Evolutionary conservation across 64 coral and sea anemone species (phyloP).

Genomic region (Dendrophyllia cribrosa): DNA sequence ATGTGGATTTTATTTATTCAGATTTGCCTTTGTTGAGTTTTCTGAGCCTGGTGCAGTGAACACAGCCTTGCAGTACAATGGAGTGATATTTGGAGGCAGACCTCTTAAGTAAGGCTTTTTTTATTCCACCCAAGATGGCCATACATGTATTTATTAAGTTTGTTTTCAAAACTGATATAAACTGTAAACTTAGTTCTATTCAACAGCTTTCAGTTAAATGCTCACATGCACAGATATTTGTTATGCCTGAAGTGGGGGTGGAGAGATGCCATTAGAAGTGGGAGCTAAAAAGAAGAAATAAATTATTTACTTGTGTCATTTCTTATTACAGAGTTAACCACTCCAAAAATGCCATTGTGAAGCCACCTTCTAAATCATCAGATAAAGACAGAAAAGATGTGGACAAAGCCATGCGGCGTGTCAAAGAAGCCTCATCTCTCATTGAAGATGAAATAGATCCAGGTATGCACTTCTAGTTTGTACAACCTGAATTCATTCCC

Average conservation of each 20-base stretch:
- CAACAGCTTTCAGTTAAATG: too few species aligned
- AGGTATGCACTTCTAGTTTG: background rate
- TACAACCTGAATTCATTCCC: background rate
- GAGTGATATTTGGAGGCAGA: constrained; percentile 93
- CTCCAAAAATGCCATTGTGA: constrained; percentile 91
- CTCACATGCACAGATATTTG: too few species aligned
- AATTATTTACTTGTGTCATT: background rate
- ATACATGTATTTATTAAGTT: too few species aligned
- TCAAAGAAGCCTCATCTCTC: constrained; percentile 76
- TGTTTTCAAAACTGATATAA: too few species aligned
- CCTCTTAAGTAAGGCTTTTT: constrained; percentile 84
- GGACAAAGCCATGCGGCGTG: constrained; percentile 84
- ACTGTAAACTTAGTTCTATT: too few species aligned
- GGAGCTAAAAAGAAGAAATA: too few species aligned
- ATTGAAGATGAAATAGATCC: constrained; percentile 89
- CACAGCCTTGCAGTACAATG: constrained; percentile 95
- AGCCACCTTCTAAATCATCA: constrained; percentile 73
- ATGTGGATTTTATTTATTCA: background rate
- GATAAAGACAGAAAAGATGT: constrained; percentile 77
- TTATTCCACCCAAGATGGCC: too few species aligned
- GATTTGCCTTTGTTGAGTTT: constrained; percentile 98
- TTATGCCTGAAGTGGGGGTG: too few species aligned
- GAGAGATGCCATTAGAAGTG: too few species aligned
- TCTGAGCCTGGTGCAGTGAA: constrained; percentile 82
- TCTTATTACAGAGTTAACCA: constrained; percentile 70